Evolutionary conservation across 2,888 invertebrate species (phyloP), one percentile per base, ranked within the genome.

Genomic region (Dilophus febrilis): DNA sequence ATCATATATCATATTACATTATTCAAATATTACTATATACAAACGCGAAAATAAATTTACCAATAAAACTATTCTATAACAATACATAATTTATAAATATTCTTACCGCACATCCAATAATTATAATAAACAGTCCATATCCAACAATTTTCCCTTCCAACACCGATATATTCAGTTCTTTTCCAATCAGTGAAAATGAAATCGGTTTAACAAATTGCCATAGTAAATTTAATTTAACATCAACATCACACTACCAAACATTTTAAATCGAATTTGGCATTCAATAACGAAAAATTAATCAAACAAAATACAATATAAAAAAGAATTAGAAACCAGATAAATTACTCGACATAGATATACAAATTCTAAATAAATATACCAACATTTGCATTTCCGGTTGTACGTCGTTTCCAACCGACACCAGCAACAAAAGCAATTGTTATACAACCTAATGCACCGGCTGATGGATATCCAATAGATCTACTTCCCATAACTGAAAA

Each of bases 181-280:
- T 72, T 10, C 83, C 84, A 50, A 85, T 84, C 34, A 84, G 66
- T 17, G 77, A 77, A 54, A 83, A 81, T 29, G 85, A 67, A 44
- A 82, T 66, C 6, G 83, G 83, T 53, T 84, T 79, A 50, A 79
- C 69, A 40, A 83, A 66, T 51, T 72, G 68, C 85, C 84, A 85
- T 37, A 81, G 49, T 29, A 71, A 55, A 39, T 68, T 67, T 35
- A 74, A 65, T 16, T 68, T 64, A 35, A 61, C 61, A 34, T 67
- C 64, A 13, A 80, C 66, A 37, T 67, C 66, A 40, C 66, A 61
- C 71, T 73, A 52, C 35, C 56, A 51, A 35, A 16, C 34, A 34
- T 34, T 11, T 12, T 12, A 34, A 34, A 33, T 6, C 13, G 16
- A 16, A 33, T 11, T 16, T 33, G 13, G 13, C 16, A 33, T 33